Evolutionary conservation across 2,888 invertebrate genomes (phyloP), one percentile per base, ranked within the genome.

Genomic region (Acanthopleura granulata): DNA sequence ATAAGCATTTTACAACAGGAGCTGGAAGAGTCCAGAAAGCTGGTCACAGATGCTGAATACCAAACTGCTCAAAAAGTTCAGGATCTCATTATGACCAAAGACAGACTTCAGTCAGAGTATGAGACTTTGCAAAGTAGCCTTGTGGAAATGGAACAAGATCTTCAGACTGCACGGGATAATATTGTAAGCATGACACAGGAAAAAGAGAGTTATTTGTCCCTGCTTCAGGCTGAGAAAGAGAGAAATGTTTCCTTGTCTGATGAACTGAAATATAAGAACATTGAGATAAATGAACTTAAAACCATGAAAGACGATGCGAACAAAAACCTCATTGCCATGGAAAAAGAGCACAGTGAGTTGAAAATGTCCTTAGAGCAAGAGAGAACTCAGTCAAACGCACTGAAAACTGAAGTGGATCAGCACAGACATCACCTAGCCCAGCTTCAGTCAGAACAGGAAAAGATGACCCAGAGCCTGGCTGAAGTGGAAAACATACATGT

Each of bases 391-490:
- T 22, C 57, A 27, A 72, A 74, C 57, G 25, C 66, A 22, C 25
- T 62, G 14, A 57, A 73, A 57, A 27, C 27, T 50, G 74, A 72
- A 22, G 62, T 75, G 27, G 75, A 76, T 61, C 66, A 27, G 16
- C 66, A 27, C 25, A 22, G 29, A 66, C 25, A 74, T 25, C 71
- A 72, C 50, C 49, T 78, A 9, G 74, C 74, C 22, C 62, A 49
- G 16, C 70, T 78, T 11, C 71, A 72, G 40, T 49, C 18, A 50
- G 76, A 75, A 14, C 27, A 73, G 71, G 76, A 78, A n/a, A 51
- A n/a, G 29, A 6, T 66, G 66, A 66, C 16, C 22, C 66, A 66
- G 4, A 66, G 29, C 51, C 69, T 66, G 40, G 72, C 74, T 49
- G 27, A 50, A 15, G 49, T 25, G 27, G 49, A 51, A 29, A 73